Percentiles rank a stretch among this genome's conserved stretches.
Evolutionary conservation across 2,113 vertebrate genomes (phyloP).

Genomic region (Neoarius graeffei): DNA sequence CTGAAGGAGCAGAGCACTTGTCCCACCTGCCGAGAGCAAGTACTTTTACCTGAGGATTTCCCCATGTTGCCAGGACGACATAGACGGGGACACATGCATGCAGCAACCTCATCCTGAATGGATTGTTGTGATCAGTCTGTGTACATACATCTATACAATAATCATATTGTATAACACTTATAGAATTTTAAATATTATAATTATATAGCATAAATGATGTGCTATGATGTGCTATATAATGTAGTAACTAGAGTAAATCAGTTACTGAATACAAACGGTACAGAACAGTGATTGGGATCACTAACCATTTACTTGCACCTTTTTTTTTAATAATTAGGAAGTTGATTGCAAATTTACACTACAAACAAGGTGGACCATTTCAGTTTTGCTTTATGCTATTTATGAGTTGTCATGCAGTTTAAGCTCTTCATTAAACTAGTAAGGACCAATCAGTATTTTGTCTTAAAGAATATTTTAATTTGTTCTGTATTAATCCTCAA

Average conservation of each 20-base stretch:
- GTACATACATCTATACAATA: background rate
- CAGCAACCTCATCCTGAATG: constrained; percentile 38
- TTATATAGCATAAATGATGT: background rate
- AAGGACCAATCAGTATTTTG: background rate
- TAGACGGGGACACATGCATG: constrained; percentile 46
- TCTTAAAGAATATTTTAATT: background rate
- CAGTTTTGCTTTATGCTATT: background rate
- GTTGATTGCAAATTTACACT: background rate
- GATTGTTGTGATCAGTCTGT: background rate
- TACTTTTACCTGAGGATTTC: constrained; percentile 77
- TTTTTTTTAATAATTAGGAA: background rate
- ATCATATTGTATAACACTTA: background rate
- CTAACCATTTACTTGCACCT: background rate
- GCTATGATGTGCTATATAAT: background rate
- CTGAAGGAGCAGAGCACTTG: constrained; percentile 84
- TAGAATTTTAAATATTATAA: background rate
- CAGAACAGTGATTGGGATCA: background rate
- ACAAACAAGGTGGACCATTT: background rate
- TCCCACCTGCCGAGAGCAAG: constrained; percentile 80
- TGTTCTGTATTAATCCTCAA: background rate
- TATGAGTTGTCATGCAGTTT: background rate
- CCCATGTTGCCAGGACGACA: constrained; percentile 69
- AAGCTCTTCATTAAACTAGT: background rate
- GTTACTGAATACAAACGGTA: background rate
- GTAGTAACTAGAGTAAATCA: background rate